Percentiles rank a stretch among this genome's conserved stretches.
Conservation (phyloP, 2,888 invertebrate species). For the Zhengitettix transpicula region DNA sequence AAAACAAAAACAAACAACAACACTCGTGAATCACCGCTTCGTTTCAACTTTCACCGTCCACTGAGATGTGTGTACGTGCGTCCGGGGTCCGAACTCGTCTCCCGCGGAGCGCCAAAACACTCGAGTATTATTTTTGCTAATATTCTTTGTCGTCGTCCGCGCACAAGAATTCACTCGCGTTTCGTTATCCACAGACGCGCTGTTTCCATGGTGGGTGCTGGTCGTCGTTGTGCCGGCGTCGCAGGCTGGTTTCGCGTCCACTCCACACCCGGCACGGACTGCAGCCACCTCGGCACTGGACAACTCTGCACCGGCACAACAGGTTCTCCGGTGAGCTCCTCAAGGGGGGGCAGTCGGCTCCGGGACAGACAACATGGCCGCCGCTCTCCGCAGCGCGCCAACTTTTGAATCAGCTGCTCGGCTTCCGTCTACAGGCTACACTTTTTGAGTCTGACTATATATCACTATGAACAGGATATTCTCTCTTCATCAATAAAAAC, state of each 20-base stretch:
- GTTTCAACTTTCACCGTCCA: no score
- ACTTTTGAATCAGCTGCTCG: neutral
- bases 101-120: neutral
- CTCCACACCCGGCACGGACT: neutral
- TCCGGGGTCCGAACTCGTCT: neutral
- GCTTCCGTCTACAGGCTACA: no score
- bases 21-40: no score
- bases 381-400: neutral
- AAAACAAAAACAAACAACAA: no score
- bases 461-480: no score
- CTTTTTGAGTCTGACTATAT: no score
- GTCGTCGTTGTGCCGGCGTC: neutral
- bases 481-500: no score
- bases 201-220: neutral
- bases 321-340: neutral
- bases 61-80: neutral
- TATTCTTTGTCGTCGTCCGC: no score
- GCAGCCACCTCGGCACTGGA: neutral
- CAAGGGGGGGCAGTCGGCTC: neutral
- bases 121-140: neutral
- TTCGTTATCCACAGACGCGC: neutral
- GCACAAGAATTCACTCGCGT: neutral
- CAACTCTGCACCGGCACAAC: neutral
- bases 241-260: neutral
- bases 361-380: neutral